Evolutionary conservation across 2,888 invertebrate species (phyloP), one percentile per base, ranked within the genome.

Genomic region (Drepanosiphum platanoidis): DNA sequence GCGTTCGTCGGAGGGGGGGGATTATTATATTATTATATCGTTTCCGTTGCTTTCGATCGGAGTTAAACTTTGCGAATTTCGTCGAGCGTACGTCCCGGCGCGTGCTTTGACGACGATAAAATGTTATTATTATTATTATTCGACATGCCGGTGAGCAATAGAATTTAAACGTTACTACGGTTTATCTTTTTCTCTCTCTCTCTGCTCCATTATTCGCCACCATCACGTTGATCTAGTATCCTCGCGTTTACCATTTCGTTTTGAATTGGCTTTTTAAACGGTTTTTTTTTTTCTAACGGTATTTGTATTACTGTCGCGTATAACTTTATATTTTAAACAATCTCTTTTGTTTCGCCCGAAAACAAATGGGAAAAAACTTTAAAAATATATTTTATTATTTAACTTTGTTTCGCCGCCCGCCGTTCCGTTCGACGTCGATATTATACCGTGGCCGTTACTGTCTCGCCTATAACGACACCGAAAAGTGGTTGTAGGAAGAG

Each of bases 251-350:
- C 61, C 61, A 27, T 61, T 61, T 61, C 61, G 27, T 61, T 61
- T 27, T 61, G 61, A 61, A 61, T 61, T 61, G 61, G 61, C 61
- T 61, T 61, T 61, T 61, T 52, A 52, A 52, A 52, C 22, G 27
- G 61, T 9, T 3, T 61, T 52, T 27, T n/a, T 61, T 27, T n/a
- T 61, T 27, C 1, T 61, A 8, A 61, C n/a, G 61, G 2, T 27
- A 22, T 22, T 61, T 61, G 22, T 27, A 61, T 27, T 61, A 9
- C 27, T 61, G n/a, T 61, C 61, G 61, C 27, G 27, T 9, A n/a
- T n/a, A 61, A 27, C 27, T 61, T 61, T 61, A 22, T 61, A 22
- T 52, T 61, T 5, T 7, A 7, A 61, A n/a, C 5, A 61, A 61
- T 61, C n/a, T 61, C 61, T 61, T 61, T 61, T 61, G 61, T 61